A percentile compares a stretch with the other conserved stretches of the same genome.
Evolutionary conservation across 2,888 invertebrate species (phyloP).

Genomic region (Sesia apiformis): DNA sequence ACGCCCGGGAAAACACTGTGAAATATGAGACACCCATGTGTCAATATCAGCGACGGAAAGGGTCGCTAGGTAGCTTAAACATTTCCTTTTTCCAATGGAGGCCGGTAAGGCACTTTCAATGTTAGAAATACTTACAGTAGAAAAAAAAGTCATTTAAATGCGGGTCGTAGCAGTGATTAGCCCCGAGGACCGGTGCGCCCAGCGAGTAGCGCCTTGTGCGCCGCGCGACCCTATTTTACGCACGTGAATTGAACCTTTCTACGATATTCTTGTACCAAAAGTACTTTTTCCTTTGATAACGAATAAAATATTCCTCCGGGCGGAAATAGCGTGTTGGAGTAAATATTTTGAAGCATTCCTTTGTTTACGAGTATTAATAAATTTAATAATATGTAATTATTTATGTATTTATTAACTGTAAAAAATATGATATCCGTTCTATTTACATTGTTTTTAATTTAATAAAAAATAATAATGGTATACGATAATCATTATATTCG

Average conservation of each 20-base stretch:
- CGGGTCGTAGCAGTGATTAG: slow-evolving; percentile 64
- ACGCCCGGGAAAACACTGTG: slow-evolving; percentile 37
- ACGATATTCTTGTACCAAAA: neutral
- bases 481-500: too few relatives aligned
- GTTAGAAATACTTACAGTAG: slow-evolving; percentile 38
- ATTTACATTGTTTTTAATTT: too few relatives aligned
- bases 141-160: slow-evolving; percentile 65
- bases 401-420: too few relatives aligned
- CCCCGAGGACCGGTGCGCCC: slow-evolving; percentile 28
- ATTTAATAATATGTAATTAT: too few relatives aligned
- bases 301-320: too few relatives aligned
- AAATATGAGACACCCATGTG: slow-evolving; percentile 52
- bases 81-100: slow-evolving; percentile 26
- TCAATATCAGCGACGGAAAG: slow-evolving; percentile 44
- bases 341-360: too few relatives aligned
- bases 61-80: slow-evolving; percentile 19
- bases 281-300: neutral
- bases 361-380: too few relatives aligned
- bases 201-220: slow-evolving; percentile 22
- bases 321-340: too few relatives aligned
- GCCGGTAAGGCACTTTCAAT: slow-evolving; percentile 29
- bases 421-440: too few relatives aligned
- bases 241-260: slow-evolving; percentile 37
- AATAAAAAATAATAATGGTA: too few relatives aligned
- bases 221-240: slow-evolving; percentile 26